Evolutionary conservation across 2,888 invertebrate species (phyloP).

Genomic region (Merodon equestris): DNA sequence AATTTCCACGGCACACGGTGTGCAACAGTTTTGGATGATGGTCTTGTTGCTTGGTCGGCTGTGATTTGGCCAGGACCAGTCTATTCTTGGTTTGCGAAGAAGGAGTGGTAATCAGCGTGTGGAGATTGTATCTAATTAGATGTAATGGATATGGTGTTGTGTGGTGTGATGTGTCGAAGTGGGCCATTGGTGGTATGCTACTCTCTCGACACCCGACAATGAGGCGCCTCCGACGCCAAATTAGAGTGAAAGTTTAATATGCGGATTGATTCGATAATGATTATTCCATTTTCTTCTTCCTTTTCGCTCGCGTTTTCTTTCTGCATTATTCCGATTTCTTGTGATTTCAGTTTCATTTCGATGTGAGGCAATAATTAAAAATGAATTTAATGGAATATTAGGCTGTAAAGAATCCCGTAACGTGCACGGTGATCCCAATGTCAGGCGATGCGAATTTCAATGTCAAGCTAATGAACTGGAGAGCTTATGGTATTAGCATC

Average conservation of each 20-base stretch:
- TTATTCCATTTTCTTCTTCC: conserved; percentile 1
- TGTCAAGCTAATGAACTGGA: too few relatives aligned
- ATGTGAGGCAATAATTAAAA: too few relatives aligned
- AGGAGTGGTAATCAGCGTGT: too few relatives aligned
- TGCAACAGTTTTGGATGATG: conserved; percentile 1
- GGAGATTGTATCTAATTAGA: conserved; percentile 34
- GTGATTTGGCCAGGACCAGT: conserved; percentile 43
- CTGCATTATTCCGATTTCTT: too few relatives aligned
- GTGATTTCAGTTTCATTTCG: too few relatives aligned
- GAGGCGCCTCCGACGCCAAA: conserved; percentile 52
- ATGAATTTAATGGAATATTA: too few relatives aligned
- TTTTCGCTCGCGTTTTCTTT: background rate
- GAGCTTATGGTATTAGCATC: too few relatives aligned
- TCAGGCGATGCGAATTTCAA: too few relatives aligned
- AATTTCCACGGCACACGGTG: conserved; percentile 17
- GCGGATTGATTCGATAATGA: conserved; percentile 20
- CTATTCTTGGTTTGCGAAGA: conserved; percentile 9
- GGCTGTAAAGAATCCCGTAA: too few relatives aligned
- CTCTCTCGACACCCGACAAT: conserved; percentile 34
- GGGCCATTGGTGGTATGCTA: too few relatives aligned
- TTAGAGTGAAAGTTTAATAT: conserved; percentile 62
- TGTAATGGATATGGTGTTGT: conserved; percentile 6
- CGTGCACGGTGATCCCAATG: too few relatives aligned
- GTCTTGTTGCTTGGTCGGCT: conserved; percentile 26
- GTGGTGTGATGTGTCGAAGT: conserved; percentile 2